Conservation (phyloP, 2,888 invertebrate genomes). For the Nineta flava region DNA sequence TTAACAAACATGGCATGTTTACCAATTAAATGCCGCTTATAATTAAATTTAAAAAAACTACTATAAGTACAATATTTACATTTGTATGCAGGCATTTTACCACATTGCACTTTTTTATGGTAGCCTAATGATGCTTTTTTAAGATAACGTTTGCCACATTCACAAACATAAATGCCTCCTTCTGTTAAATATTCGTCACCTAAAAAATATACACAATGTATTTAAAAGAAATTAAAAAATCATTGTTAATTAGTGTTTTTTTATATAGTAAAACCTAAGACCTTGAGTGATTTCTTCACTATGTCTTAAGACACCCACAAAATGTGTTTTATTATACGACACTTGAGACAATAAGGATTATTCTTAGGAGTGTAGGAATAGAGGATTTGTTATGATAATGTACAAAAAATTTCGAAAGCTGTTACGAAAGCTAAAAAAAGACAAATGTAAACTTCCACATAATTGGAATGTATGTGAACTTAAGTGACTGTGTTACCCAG, state of each 20-base stretch:
- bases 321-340: no score
- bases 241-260: background rate
- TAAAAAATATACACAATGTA: no score
- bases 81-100: slow-evolving; percentile 52
- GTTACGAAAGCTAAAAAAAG: no score
- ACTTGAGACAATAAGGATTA: no score
- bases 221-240: background rate
- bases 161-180: background rate
- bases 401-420: no score
- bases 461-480: no score
- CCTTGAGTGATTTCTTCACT: background rate
- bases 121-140: slow-evolving; percentile 33
- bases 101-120: slow-evolving; percentile 46
- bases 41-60: slow-evolving; percentile 36
- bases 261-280: background rate
- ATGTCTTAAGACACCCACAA: no score
- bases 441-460: no score
- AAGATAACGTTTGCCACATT: slow-evolving; percentile 27
- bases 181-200: no score
- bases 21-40: slow-evolving; percentile 10
- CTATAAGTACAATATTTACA: slow-evolving; percentile 54
- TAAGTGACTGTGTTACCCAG: no score
- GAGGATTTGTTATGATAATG: no score
- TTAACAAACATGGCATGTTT: slow-evolving; percentile 5
- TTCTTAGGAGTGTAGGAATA: no score